A percentile compares a stretch with the other conserved stretches of the same genome.
phyloP scores from a whole-genome alignment of 2,888 invertebrate species.

The Agriopis marginaria region DNA sequence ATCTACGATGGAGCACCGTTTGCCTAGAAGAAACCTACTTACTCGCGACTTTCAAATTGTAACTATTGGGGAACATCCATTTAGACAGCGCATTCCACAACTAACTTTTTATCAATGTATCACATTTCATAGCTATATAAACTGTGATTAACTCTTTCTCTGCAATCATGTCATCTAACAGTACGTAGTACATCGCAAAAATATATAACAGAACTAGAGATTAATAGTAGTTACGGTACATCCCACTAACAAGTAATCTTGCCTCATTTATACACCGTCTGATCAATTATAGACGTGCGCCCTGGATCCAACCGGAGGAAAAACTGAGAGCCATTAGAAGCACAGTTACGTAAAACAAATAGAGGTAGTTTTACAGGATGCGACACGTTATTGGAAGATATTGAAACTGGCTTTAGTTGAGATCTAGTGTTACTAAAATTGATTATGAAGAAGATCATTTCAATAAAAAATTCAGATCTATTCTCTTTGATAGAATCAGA shows the following conservation, averaged over 20 bases:
- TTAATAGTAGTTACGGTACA: slow-evolving; percentile 55
- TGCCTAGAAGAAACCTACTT: too few relatives aligned
- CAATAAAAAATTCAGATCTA: too few relatives aligned
- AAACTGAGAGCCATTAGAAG: slow-evolving; percentile 78
- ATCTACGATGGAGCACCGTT: too few relatives aligned
- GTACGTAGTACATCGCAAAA: slow-evolving; percentile 21
- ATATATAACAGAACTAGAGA: slow-evolving; percentile 38
- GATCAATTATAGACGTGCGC: slow-evolving; percentile 77
- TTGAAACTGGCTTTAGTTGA: neutral
- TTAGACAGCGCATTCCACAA: too few relatives aligned
- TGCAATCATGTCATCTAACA: slow-evolving; percentile 27
- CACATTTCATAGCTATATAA: neutral
- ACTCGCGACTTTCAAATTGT: too few relatives aligned
- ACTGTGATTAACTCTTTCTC: neutral
- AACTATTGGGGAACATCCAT: too few relatives aligned
- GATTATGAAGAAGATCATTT: neutral
- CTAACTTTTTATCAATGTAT: too few relatives aligned
- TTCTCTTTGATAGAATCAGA: too few relatives aligned
- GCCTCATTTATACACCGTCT: slow-evolving; percentile 54
- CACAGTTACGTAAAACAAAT: slow-evolving; percentile 79
- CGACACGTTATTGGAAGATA: slow-evolving; percentile 5
- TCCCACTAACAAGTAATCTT: slow-evolving; percentile 49
- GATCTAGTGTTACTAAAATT: neutral
- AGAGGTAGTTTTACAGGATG: slow-evolving; percentile 22
- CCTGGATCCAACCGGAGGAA: slow-evolving; percentile 66